Evolutionary conservation across 2,113 vertebrate genomes (phyloP), one percentile per base, ranked within the genome.

Genomic region (Hyla sarda): DNA sequence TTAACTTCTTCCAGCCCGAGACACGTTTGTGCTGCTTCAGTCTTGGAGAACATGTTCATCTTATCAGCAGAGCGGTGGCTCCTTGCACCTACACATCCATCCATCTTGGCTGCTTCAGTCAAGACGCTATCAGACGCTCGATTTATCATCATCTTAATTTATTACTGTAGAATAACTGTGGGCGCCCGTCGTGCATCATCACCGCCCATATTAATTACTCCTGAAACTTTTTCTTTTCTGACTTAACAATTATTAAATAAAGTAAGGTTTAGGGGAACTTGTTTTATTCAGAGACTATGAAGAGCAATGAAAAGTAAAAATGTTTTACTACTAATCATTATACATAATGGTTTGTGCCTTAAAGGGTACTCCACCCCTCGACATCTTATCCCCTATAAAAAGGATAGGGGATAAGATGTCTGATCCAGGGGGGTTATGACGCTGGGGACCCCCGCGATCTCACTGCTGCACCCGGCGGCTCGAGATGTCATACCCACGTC

Each of bases 1-100:
- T 78, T 85, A 78, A 78, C 83, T 77, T 85, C 75, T 85, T 69
- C 60, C 10, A 79, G 28, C 32, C 83, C 52, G 21, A 34, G 25
- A 28, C 17, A 16, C 32, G 0, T 30, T 47, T 58, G 13, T 52
- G 45, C 80, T 50, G 62, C 34, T 37, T 62, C 10, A 71, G 67
- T 71, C 67, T 41, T 1, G 17, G 54, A 1, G 74, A 77, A 23
- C 9, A 7, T 21, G 48, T 50, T 77, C 25, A 32, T 77, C 74
- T 50, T 52, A 25, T 77, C 48, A 11, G 50, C 47, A 54, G 47
- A 77, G 17, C 74, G 16, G 74, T 54, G 41, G 52, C 77, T 60
- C 37, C 2, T 58, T 3, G 34, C 54, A 60, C 54, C 21, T 45
- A 10, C 54, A 62, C 77, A 62, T 62, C 47, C 77, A 80, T 80